These are phyloP conservation scores for Tipula unca DNA, from an alignment of 2,888 invertebrate species.

Conservation along the genomic window DNA sequence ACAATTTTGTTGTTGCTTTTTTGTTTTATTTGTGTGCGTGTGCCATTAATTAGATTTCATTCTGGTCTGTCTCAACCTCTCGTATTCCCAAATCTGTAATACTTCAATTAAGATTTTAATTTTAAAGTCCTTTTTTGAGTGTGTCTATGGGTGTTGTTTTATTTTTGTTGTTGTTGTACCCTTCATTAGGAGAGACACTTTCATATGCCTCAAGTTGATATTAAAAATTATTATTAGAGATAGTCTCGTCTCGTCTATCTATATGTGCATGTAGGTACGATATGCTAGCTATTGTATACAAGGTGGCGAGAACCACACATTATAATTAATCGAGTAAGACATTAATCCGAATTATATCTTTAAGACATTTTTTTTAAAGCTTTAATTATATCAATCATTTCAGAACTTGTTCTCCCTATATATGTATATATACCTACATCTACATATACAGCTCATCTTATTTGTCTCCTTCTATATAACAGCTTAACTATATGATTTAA, in stretches of 20 bases:
- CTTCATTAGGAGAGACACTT: background rate
- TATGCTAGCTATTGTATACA: too few species aligned
- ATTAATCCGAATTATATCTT: background rate
- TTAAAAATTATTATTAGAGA: background rate
- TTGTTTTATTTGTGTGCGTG: background rate
- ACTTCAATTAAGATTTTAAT: background rate
- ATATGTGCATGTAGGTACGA: background rate
- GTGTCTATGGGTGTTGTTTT: background rate
- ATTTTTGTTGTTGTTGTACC: background rate
- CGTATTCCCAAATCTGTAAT: background rate
- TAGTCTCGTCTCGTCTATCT: background rate
- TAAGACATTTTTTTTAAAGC: too few species aligned
- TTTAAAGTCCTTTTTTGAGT: background rate
- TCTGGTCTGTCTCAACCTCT: background rate
- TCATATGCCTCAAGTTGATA: background rate
- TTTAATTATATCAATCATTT: too few species aligned
- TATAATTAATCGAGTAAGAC: background rate
- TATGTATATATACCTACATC: too few species aligned
- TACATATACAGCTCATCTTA: background rate
- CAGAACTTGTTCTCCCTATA: too few species aligned
- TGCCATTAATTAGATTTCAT: background rate
- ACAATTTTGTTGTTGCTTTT: background rate
- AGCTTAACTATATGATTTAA: background rate
- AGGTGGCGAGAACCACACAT: background rate
- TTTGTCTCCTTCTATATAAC: background rate